Conservation (phyloP, 1,140 invertebrate genomes). For the Pomacea maculata region DNA sequence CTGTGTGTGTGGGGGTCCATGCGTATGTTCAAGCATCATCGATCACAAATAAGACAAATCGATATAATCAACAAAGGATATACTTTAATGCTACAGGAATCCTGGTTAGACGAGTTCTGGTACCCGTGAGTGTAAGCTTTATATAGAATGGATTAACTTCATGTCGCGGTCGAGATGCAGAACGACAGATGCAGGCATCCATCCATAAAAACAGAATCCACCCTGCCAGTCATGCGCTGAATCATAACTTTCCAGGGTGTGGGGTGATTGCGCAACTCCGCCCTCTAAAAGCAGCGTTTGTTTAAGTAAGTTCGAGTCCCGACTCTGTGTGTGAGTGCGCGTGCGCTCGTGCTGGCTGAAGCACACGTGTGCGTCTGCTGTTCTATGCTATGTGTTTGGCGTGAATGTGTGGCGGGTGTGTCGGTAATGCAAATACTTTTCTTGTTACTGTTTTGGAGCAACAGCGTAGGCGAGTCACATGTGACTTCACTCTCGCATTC, state of each 20-base stretch:
- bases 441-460: neutral
- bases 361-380: neutral
- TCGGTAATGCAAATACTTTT: neutral
- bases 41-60: too few species aligned
- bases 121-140: neutral
- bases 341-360: neutral
- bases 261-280: neutral
- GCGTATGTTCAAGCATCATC: neutral
- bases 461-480: neutral
- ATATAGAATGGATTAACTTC: neutral
- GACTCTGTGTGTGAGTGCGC: slow-evolving; percentile 1
- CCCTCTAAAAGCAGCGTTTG: neutral
- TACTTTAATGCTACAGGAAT: neutral
- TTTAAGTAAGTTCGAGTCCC: neutral
- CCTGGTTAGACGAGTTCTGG: neutral
- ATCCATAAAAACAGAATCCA: neutral
- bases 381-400: neutral
- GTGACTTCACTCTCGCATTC: neutral
- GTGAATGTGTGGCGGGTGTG: neutral
- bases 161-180: neutral
- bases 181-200: neutral
- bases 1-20: neutral
- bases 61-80: neutral
- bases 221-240: neutral
- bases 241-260: neutral